These are phyloP conservation scores for Archocentrus centrarchus DNA, from an alignment of 2,113 vertebrate species.

Conservation along the genomic window DNA sequence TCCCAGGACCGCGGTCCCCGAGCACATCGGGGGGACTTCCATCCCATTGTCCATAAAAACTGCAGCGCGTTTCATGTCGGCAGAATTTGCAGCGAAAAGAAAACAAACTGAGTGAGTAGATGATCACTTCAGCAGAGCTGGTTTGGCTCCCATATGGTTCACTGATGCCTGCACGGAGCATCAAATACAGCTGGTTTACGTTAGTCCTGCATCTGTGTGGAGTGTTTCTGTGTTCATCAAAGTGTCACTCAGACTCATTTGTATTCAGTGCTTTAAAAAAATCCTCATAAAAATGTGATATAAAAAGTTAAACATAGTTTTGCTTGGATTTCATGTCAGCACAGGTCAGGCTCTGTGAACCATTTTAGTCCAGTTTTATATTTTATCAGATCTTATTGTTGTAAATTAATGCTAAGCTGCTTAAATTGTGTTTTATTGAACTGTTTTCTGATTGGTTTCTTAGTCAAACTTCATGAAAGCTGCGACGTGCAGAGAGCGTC, in stretches of 20 bases:
- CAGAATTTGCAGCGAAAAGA: constrained; percentile 40
- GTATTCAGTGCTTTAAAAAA: neutral
- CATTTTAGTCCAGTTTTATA: neutral
- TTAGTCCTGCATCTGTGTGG: neutral
- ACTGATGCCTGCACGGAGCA: neutral
- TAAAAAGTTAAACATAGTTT: neutral
- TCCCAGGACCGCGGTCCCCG: constrained; percentile 40
- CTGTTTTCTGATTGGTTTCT: neutral
- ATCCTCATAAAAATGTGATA: neutral
- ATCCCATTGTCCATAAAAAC: constrained; percentile 61
- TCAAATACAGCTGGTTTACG: neutral
- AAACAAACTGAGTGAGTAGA: constrained; percentile 35
- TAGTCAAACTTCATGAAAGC: accelerated
- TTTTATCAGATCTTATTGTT: neutral
- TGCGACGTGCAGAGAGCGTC: neutral
- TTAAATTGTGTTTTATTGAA: neutral
- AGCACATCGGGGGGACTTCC: constrained; percentile 74
- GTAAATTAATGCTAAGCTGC: neutral
- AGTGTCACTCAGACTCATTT: neutral
- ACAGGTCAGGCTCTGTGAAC: too few relatives aligned
- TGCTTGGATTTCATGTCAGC: neutral
- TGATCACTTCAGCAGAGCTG: neutral
- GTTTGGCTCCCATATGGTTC: neutral
- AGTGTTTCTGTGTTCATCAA: neutral
- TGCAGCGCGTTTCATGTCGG: constrained; percentile 60